Evolutionary conservation across 92 coral and sea anemone species (phyloP).

Genomic region (Chrysogorgia sp.): DNA sequence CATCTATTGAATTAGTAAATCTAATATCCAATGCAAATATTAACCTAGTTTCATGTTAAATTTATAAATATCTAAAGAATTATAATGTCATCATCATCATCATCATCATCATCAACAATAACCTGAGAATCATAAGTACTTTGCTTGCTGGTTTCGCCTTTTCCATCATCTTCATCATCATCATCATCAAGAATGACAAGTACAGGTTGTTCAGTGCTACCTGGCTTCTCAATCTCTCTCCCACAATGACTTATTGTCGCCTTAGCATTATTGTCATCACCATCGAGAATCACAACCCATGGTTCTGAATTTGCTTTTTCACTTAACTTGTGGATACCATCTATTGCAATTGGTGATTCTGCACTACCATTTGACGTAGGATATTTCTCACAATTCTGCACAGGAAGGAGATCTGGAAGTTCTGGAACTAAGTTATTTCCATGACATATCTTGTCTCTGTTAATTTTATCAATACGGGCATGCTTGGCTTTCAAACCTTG

Average conservation of each 20-base stretch:
- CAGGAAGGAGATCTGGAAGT: neutral
- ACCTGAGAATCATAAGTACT: neutral
- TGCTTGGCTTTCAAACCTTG: conserved; percentile 6
- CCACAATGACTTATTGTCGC: neutral
- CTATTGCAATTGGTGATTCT: neutral
- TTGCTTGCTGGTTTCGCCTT: neutral
- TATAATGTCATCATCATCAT: neutral
- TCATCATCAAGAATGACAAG: conserved; percentile 44
- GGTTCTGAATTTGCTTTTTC: neutral
- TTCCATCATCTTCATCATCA: neutral
- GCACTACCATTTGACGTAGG: conserved; percentile 7
- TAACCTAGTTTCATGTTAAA: too few species aligned
- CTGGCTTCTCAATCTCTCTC: neutral
- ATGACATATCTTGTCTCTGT: neutral
- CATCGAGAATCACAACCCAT: conserved; percentile 29
- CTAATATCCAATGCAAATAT: too few species aligned
- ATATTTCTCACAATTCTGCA: neutral
- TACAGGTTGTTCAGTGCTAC: conserved; percentile 5
- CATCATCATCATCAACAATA: neutral
- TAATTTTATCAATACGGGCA: conserved; percentile 22
- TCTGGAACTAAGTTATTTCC: neutral
- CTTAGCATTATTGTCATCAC: conserved; percentile 1
- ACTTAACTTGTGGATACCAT: conserved; percentile 1
- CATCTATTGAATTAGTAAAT: too few species aligned
- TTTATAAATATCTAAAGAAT: neutral